A percentile compares a stretch with the other conserved stretches of the same genome.
phyloP scores from a whole-genome alignment of 1,140 invertebrate genomes.

The Campoletis sonorensis region DNA sequence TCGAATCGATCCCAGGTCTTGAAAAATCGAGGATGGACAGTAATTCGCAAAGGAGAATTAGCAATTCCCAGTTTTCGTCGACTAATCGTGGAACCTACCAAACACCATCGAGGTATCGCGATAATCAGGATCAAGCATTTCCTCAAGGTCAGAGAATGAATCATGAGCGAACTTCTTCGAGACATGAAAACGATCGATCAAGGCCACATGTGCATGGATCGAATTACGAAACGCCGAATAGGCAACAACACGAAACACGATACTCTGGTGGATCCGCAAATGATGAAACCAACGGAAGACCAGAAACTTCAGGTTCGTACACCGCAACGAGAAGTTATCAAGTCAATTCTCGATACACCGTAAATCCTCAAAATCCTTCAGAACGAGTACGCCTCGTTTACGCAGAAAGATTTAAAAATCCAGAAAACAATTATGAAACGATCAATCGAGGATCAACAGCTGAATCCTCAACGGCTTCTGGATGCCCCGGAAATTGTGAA shows the following conservation, averaged over 20 bases:
- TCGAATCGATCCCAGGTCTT: slow-evolving; percentile 33
- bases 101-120: slow-evolving; percentile 18
- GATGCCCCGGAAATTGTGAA: slow-evolving; percentile 29
- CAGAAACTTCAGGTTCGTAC: not conserved
- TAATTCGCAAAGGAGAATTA: not conserved
- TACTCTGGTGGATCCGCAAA: not conserved
- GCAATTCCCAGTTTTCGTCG: slow-evolving; percentile 15
- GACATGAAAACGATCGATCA: slow-evolving; percentile 3
- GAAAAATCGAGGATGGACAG: not conserved
- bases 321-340: not conserved
- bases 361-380: not conserved
- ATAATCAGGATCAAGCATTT: not conserved
- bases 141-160: not conserved
- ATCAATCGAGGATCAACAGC: not conserved
- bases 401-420: slow-evolving; percentile 17
- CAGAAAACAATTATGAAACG: slow-evolving; percentile 7
- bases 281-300: not conserved
- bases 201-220: not conserved
- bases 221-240: slow-evolving; percentile 10
- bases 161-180: not conserved
- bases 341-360: not conserved
- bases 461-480: not conserved
- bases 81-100: not conserved
- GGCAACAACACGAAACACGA: not conserved
- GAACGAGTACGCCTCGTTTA: slow-evolving; percentile 16